Conservation (phyloP, 2,113 vertebrate species). For the Amazona guildingii region DNA sequence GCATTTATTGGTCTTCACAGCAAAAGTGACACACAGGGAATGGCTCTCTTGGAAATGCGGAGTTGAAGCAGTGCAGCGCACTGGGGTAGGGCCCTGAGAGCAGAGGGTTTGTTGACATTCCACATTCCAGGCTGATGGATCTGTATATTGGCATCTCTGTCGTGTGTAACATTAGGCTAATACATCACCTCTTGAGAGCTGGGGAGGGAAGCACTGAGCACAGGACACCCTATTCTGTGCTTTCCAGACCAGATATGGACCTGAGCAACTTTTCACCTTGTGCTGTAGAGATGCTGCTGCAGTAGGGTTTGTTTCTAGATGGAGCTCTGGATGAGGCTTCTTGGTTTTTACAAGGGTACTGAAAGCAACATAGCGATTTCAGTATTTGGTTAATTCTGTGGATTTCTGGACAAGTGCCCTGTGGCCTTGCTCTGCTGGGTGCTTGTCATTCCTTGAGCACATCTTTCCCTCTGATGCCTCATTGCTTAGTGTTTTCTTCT, state of each 20-base stretch:
- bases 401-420: neutral
- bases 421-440: neutral
- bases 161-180: neutral
- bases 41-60: neutral
- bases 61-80: neutral
- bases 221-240: accelerated
- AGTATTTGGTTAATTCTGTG: neutral
- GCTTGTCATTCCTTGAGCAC: accelerated
- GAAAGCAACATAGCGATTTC: neutral
- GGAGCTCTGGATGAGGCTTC: neutral
- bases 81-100: neutral
- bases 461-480: neutral
- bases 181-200: neutral
- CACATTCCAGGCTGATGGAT: neutral
- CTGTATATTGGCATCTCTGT: neutral
- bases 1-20: neutral
- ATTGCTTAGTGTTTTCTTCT: neutral
- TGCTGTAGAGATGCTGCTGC: neutral
- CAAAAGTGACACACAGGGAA: neutral
- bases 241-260: neutral
- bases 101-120: neutral
- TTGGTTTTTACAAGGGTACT: neutral
- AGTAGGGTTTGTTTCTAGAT: neutral
- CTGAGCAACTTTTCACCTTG: neutral
- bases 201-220: neutral